Evolutionary conservation across 2,797 vertebrate species (phyloP).

Genomic region (Sparus aurata): DNA sequence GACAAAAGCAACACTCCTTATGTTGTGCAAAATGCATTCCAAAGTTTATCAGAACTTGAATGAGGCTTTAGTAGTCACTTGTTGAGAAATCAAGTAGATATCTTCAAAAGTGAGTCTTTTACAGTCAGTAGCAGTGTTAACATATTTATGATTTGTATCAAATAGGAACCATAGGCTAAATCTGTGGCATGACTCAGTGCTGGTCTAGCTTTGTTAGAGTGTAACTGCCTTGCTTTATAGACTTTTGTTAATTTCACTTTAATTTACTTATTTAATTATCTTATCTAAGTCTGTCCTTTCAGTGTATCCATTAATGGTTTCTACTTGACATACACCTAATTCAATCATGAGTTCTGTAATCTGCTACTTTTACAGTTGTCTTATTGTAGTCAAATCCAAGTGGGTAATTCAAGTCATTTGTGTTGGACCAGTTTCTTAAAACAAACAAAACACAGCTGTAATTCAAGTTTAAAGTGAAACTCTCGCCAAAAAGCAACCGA

Average conservation of each 20-base stretch:
- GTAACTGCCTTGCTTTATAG: neutral
- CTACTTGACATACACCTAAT: neutral
- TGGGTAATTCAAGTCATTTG: neutral
- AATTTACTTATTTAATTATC: neutral
- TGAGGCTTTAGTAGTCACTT: too few relatives aligned
- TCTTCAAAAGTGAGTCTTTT: too few relatives aligned
- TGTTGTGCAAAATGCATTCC: too few relatives aligned
- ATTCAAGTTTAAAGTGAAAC: neutral
- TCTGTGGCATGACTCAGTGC: neutral
- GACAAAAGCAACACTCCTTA: too few relatives aligned
- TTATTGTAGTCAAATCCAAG: neutral
- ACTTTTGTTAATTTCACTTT: neutral
- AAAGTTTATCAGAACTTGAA: too few relatives aligned
- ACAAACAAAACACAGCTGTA: conserved; percentile 34
- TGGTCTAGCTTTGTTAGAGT: neutral
- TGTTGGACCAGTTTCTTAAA: conserved; percentile 4
- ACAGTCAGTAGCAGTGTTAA: neutral
- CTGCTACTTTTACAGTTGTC: neutral
- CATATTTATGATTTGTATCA: too few relatives aligned
- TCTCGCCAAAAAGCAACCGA: too few relatives aligned
- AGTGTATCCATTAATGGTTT: neutral
- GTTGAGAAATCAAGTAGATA: too few relatives aligned
- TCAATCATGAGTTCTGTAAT: neutral
- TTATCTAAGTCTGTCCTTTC: neutral
- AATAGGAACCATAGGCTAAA: too few relatives aligned